phyloP scores from a whole-genome alignment of 2,888 invertebrate species.

The Nezara viridula region DNA sequence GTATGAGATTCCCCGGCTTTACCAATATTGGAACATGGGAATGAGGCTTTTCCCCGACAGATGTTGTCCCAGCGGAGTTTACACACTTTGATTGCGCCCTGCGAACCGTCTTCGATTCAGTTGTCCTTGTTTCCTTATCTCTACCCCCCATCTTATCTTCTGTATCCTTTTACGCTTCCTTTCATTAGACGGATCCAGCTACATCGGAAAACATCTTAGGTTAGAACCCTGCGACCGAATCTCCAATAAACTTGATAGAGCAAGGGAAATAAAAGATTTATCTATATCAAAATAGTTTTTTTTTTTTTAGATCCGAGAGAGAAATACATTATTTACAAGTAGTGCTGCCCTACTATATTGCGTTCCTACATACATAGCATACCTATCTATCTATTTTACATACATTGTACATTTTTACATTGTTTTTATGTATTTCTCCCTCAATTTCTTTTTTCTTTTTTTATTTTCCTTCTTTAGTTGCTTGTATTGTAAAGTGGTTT shows the following conservation, averaged over 20 bases:
- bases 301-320: no score
- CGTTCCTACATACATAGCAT: no score
- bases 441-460: no score
- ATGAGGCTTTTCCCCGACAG: background rate
- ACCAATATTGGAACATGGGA: conserved; percentile 42
- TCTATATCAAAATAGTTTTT: no score
- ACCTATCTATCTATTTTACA: no score
- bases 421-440: no score
- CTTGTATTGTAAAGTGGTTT: no score
- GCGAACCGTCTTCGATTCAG: conserved; percentile 30
- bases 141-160: background rate
- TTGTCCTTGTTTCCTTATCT: conserved; percentile 8
- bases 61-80: conserved; percentile 40
- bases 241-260: background rate
- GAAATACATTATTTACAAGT: no score
- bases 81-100: conserved; percentile 40
- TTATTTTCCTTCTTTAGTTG: no score
- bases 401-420: no score
- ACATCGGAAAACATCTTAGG: background rate
- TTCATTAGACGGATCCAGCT: background rate
- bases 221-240: background rate
- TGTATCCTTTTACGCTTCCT: conserved; percentile 1
- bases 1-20: conserved; percentile 10
- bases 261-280: no score
- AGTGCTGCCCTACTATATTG: no score